Base-by-base conservation (phyloP, 2,797 vertebrate genomes). In the Ambastaia sidthimunki region DNA sequence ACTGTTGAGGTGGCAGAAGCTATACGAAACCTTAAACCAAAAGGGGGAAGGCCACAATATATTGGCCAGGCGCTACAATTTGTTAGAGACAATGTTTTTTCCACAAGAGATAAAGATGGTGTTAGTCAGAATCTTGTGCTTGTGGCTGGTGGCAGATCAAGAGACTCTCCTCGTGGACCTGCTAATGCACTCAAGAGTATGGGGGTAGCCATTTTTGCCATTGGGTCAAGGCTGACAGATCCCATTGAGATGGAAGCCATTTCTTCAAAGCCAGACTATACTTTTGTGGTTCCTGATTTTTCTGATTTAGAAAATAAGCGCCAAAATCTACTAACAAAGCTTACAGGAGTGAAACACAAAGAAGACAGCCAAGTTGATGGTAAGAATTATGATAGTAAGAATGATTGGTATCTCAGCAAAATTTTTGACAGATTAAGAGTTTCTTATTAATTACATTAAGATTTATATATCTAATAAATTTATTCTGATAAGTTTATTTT, bases 61-160 rank as follows among this genome's bases (percentile, higher is more conserved):
- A 92, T 92, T 76, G 92, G 93, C 59, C 83, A 80, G 68, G 93
- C 93, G 16, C 88, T 94, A 3, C 86, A 91, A 74, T 93, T 92
- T 89, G 89, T 94, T 11, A 91, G 70, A 66, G 87, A 92, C 19
- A 89, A 88, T 60, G 77, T 93, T 12, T 92, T 94, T 78, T 85
- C 78, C 62, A 57, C 80, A 71, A 88, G 74, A 70, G 88, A 87
- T 83, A 91, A 88, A 69, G 82, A 91, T 72, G 89, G 85, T 70
- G 87, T 84, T 7, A 86, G 88, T 2, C 92, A 94, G 80, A 92
- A 93, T 82, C 83, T 94, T 78, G 65, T 94, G 9, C 48, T 94
- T 15, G 60, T 94, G 57, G 85, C 89, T 83, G 88, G 88, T 77
- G 90, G 91, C 71, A 90, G 91, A 82, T 94, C 93, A 4, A 90